Evolutionary conservation across 37 sponge, comb jelly and placozoan genomes (phyloP), one percentile per base, ranked within the genome.

Genomic region (Oscarella lobularis): DNA sequence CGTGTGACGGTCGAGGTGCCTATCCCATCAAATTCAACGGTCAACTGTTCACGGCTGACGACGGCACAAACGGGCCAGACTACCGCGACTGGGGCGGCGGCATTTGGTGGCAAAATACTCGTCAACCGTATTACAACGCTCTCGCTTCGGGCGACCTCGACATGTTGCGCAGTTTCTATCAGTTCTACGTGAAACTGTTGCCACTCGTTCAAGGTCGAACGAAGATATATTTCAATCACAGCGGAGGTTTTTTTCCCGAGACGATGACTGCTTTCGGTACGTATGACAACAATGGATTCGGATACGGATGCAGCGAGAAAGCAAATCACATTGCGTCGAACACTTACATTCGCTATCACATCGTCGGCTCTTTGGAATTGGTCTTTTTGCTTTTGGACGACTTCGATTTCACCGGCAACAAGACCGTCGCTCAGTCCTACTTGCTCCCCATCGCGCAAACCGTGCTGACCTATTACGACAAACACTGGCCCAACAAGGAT

Each of bases 401-500:
- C 60, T 48, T 48, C 20, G 14, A 48, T 48, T 48, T 48, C 60
- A 48, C 60, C 14, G 14, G 20, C 14, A 20, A 48, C 60, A 48
- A 48, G 60, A 48, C 60, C 14, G 60, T 48, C 60, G 60, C 60
- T 48, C 14, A 48, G 60, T 27, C 60, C 14, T 48, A 27, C 20
- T 20, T 48, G 14, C 20, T 48, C 9, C 60, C 60, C 14, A 48
- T 48, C 9, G 60, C 60, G 20, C 14, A 48, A 20, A 48, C 20
- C 14, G 60, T 48, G 60, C 20, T 48, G 60, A 48, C 60, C 14
- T 48, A 48, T 20, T 48, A 48, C 60, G 60, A 48, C 60, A 20
- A 48, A 20, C 60, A 48, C 20, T 73, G 74, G 74, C 74, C 38
- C 35, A 37, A 37, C 39, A 73, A 73, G 38, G 38, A 2, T 37